These are phyloP conservation scores for Acipenser ruthenus DNA, from an alignment of 2,797 vertebrate genomes.

Conservation along the genomic window DNA sequence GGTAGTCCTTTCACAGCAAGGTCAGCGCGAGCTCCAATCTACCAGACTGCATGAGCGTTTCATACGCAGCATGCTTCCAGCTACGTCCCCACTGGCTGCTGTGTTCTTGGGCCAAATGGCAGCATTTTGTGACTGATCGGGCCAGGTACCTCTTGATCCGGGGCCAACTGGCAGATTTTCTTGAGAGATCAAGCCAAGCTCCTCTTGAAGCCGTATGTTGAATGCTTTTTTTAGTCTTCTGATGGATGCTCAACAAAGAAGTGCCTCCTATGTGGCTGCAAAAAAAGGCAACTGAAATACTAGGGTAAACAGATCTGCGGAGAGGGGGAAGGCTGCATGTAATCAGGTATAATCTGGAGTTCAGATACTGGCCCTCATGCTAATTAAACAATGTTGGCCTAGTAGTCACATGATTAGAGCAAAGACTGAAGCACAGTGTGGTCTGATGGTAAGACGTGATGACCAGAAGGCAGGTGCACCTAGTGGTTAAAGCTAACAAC, in stretches of 20 bases:
- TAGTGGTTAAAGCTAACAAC: no score
- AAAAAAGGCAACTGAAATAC: slow-evolving; percentile 51
- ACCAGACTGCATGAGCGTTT: slow-evolving; percentile 47
- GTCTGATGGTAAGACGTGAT: no score
- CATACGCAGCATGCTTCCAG: slow-evolving; percentile 43
- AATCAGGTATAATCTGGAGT: slow-evolving; percentile 71
- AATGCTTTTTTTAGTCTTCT: slow-evolving; percentile 56
- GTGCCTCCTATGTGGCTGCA: slow-evolving; percentile 47
- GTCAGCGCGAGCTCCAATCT: slow-evolving; percentile 47
- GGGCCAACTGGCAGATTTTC: slow-evolving; percentile 63
- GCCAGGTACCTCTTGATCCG: slow-evolving; percentile 60
- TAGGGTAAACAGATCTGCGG: slow-evolving; percentile 58
- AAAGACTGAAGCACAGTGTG: no score
- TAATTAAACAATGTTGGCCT: slow-evolving; percentile 49
- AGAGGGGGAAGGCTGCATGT: slow-evolving; percentile 56
- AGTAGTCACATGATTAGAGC: no score
- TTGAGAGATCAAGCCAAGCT: slow-evolving; percentile 51
- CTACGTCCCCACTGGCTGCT: slow-evolving; percentile 61
- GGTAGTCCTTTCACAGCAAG: slow-evolving; percentile 42
- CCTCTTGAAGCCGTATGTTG: slow-evolving; percentile 69
- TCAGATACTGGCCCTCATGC: slow-evolving; percentile 51
- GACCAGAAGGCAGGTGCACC: no score
- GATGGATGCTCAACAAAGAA: slow-evolving; percentile 50
- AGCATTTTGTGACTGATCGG: slow-evolving; percentile 60
- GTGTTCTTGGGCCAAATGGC: slow-evolving; percentile 67